Base-by-base conservation (phyloP, 2,113 vertebrate genomes). In the Isichthys henryi region DNA sequence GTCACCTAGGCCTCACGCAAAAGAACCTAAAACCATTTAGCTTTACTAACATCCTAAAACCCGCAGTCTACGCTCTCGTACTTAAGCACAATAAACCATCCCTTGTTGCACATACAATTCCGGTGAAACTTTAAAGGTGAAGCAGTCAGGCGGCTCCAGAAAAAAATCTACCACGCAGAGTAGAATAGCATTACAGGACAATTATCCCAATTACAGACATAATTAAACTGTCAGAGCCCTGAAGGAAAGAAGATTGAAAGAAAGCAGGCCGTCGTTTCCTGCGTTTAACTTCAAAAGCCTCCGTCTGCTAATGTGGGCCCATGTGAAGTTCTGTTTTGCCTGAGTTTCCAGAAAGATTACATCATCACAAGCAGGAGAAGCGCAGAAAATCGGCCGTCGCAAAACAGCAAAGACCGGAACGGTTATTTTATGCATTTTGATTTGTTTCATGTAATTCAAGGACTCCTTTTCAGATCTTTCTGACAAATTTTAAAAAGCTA, bases 131-230 rank as follows among this genome's bases (percentile, higher is more conserved):
- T 39, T 17, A 39, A 80, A 39, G 74, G 13, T 80, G 35, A 15
- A 19, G 17, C 35, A 80, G 74, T 80, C 74, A 80, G 74, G 19
- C 82, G 27, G 39, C 39, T 82, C 82, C 82, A 84, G 10, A 48
- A 45, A 35, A 8, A 23, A 17, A 48, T 17, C 43, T 46, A 48
- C 80, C 8, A 21, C 80, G 43, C 80, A 21, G 19, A 84, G 43
- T 19, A 23, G 80, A 46, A 48, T 46, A 84, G 80, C 45, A 48
- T 46, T 48, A 23, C 82, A 48, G 45, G 82, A 84, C 43, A 84
- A 84, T 84, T 84, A 84, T 48, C 43, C 23, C 21, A 84, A 84
- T 84, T 48, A 84, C 82, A 84, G 82, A 84, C 19, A 84, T 23
- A 84, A 84, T 84, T 84, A 84, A 84, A 48, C 39, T 80, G 74